A percentile compares a stretch with the other conserved stretches of the same genome.
These are phyloP conservation scores for Pararge aegeria DNA, from an alignment of 1,140 invertebrate species.

Conservation along the genomic window DNA sequence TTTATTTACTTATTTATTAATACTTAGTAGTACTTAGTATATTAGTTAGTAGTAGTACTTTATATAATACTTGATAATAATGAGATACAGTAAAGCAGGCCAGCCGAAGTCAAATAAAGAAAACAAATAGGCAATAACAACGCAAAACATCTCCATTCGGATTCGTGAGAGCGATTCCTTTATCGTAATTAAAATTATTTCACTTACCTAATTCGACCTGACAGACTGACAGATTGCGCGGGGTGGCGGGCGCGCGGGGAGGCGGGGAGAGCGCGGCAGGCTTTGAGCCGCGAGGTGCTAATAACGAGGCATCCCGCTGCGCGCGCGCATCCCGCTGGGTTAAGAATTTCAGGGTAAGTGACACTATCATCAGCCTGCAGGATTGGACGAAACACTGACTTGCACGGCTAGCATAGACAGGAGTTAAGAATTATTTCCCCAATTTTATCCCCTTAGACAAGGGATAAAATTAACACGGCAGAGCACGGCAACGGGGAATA, in stretches of 20 bases:
- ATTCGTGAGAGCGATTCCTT: constrained; percentile 28
- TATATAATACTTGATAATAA: too few relatives aligned
- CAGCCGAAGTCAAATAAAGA: too few relatives aligned
- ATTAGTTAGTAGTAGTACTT: too few relatives aligned
- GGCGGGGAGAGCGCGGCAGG: constrained; percentile 35
- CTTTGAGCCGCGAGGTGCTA: constrained; percentile 73
- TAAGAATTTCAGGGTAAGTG: constrained; percentile 48
- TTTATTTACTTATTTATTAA: too few relatives aligned
- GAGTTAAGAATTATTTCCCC: too few relatives aligned
- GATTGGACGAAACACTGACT: background rate
- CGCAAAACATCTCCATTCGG: constrained; percentile 2
- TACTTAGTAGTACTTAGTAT: too few relatives aligned
- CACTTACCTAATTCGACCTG: constrained; percentile 62
- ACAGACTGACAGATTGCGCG: constrained; percentile 55
- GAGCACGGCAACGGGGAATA: too few relatives aligned
- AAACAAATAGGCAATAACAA: background rate
- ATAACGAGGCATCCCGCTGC: constrained; percentile 72
- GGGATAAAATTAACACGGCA: too few relatives aligned
- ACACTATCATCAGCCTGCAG: background rate
- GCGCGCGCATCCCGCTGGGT: constrained; percentile 59
- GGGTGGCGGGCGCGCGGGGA: constrained; percentile 15
- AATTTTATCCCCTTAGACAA: too few relatives aligned
- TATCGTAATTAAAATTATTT: constrained; percentile 58
- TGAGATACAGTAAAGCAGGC: too few relatives aligned
- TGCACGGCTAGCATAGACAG: too few relatives aligned